Evolutionary conservation across 1,140 invertebrate genomes (phyloP).

Genomic region (Cyclina sinensis): DNA sequence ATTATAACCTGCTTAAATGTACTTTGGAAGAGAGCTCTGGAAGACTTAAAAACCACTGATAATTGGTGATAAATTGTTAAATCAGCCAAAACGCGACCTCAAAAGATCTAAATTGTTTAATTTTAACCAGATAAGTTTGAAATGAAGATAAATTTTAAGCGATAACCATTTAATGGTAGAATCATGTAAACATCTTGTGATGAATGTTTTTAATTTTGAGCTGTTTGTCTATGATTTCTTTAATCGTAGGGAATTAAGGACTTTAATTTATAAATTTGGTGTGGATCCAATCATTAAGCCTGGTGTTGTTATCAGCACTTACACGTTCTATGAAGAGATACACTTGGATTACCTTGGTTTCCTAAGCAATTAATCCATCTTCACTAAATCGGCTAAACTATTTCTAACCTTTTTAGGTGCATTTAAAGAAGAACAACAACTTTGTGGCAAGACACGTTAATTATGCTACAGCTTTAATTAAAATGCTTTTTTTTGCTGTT

Average conservation of each 20-base stretch:
- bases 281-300: slow-evolving; percentile 25
- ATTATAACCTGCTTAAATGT: slow-evolving; percentile 1
- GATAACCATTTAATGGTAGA: slow-evolving; percentile 66
- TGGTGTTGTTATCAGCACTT: slow-evolving; percentile 17
- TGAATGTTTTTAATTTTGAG: slow-evolving; percentile 71
- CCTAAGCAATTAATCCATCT: slow-evolving; percentile 17
- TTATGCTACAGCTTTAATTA: no score
- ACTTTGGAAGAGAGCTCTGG: slow-evolving; percentile 44
- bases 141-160: slow-evolving; percentile 70
- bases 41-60: slow-evolving; percentile 60
- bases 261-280: slow-evolving; percentile 67
- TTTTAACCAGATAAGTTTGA: slow-evolving; percentile 69
- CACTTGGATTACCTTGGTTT: not conserved
- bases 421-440: not conserved
- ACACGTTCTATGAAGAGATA: not conserved
- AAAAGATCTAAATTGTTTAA: slow-evolving; percentile 71
- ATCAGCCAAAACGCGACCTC: slow-evolving; percentile 66
- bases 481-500: no score
- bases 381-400: slow-evolving; percentile 14
- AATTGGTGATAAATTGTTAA: slow-evolving; percentile 72
- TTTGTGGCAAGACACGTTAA: no score
- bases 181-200: slow-evolving; percentile 68
- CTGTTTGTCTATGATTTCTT: slow-evolving; percentile 61
- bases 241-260: slow-evolving; percentile 64
- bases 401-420: not conserved